phyloP scores from a whole-genome alignment of 2,888 invertebrate genomes.

The Scaptomyza reducta region DNA sequence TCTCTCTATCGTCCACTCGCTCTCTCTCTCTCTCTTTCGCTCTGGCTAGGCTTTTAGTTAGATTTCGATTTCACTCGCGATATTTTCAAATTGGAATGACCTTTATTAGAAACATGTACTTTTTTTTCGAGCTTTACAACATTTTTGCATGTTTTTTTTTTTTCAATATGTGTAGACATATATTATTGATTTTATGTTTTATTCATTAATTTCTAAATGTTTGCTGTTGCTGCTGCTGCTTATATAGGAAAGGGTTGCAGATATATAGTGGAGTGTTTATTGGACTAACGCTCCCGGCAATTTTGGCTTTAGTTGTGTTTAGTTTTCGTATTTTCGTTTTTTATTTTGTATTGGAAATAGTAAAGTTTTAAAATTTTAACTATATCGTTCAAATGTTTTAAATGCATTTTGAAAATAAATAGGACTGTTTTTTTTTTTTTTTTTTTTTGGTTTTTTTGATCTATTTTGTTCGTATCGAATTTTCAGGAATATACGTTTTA shows the following conservation, averaged over 20 bases:
- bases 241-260: conserved; percentile 74
- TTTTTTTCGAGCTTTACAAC: conserved; percentile 70
- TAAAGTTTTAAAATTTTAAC: conserved; percentile 75
- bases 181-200: conserved; percentile 25
- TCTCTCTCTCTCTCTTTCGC: conserved; percentile 25
- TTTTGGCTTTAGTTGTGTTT: conserved; percentile 65
- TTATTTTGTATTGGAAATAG: conserved; percentile 66
- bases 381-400: conserved; percentile 70
- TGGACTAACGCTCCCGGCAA: conserved; percentile 70
- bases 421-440: conserved; percentile 61
- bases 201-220: conserved; percentile 55
- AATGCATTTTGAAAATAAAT: conserved; percentile 80
- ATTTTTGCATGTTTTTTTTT: conserved; percentile 39
- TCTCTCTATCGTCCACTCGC: conserved; percentile 28
- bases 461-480: conserved; percentile 56
- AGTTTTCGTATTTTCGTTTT: conserved; percentile 23
- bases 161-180: conserved; percentile 13
- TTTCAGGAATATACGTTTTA: conserved; percentile 70
- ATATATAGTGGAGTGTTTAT: conserved; percentile 62
- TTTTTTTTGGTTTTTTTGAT: conserved; percentile 35
- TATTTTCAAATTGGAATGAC: conserved; percentile 79
- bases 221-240: conserved; percentile 59
- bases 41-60: conserved; percentile 56
- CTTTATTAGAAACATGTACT: conserved; percentile 80
- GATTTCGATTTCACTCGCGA: conserved; percentile 75